Conservation (phyloP, 2,797 vertebrate species). For the Hoplostethus mediterraneus region DNA sequence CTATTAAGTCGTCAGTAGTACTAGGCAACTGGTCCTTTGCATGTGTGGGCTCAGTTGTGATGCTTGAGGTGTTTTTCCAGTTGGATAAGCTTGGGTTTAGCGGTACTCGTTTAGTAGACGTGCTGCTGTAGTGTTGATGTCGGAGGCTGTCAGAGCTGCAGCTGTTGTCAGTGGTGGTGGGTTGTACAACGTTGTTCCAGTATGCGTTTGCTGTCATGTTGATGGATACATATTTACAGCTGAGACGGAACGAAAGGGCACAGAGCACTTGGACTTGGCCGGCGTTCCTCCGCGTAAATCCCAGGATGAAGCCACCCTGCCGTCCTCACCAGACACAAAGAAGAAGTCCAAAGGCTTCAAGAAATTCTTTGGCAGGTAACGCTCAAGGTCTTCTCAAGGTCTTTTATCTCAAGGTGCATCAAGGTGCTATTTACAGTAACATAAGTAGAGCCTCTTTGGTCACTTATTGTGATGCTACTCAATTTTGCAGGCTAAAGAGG, state of each 20-base stretch:
- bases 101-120: slow-evolving; percentile 7
- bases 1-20: background rate
- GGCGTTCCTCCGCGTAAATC: slow-evolving; percentile 78
- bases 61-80: slow-evolving; percentile 3
- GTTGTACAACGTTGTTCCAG: background rate
- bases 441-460: background rate
- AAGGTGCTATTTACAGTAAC: background rate
- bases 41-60: slow-evolving; percentile 27
- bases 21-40: slow-evolving; percentile 21
- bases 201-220: background rate
- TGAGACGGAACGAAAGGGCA: slow-evolving; percentile 88
- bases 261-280: slow-evolving; percentile 92
- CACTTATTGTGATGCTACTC: background rate
- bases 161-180: background rate
- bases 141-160: background rate
- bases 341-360: slow-evolving; percentile 95
- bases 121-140: background rate
- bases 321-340: slow-evolving; percentile 89
- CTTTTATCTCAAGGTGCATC: too few species aligned
- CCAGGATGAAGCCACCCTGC: slow-evolving; percentile 72
- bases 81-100: background rate
- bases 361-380: slow-evolving; percentile 94
- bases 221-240: slow-evolving; percentile 70
- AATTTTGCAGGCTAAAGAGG: slow-evolving; percentile 87
- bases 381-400: background rate